Conservation (phyloP, 2,113 vertebrate species). For the Thamnaconus septentrionalis region DNA sequence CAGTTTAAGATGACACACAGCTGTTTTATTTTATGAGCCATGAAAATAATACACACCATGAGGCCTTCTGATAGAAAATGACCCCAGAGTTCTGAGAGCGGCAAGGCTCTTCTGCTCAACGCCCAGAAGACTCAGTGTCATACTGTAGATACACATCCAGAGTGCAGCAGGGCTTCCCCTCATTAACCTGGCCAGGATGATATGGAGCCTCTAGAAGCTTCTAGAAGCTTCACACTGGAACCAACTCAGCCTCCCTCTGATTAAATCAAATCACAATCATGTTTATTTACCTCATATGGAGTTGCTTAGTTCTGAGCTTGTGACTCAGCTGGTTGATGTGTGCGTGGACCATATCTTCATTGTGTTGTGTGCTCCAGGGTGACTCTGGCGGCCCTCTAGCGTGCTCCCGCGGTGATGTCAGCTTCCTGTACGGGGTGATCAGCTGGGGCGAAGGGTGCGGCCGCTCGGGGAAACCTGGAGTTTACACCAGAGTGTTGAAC, state of each 20-base stretch:
- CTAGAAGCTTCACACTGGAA: too few relatives aligned
- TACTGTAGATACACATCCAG: too few relatives aligned
- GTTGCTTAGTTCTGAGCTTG: background rate
- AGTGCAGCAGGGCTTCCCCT: too few relatives aligned
- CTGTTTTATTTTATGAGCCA: too few relatives aligned
- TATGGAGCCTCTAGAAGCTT: too few relatives aligned
- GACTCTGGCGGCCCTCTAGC: conserved; percentile 92
- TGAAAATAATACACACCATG: too few relatives aligned
- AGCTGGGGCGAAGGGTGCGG: conserved; percentile 95
- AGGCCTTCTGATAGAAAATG: too few relatives aligned
- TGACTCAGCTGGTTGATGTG: background rate
- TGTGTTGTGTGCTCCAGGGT: conserved; percentile 76
- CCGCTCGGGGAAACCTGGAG: conserved; percentile 81
- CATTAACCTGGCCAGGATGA: too few relatives aligned
- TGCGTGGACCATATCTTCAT: conserved; percentile 11
- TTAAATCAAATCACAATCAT: background rate
- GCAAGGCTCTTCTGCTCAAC: too few relatives aligned
- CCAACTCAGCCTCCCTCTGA: background rate
- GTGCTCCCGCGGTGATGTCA: conserved; percentile 78
- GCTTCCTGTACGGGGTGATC: conserved; percentile 89
- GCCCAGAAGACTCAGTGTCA: too few relatives aligned
- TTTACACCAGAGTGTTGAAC: conserved; percentile 88
- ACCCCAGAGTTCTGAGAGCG: too few relatives aligned
- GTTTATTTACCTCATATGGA: background rate
- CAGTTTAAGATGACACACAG: too few relatives aligned